Percentiles rank a stretch among this genome's conserved stretches.
These are phyloP conservation scores for Cryptomyrus ogoouensis DNA, from an alignment of 2,113 vertebrate species.

Conservation along the genomic window DNA sequence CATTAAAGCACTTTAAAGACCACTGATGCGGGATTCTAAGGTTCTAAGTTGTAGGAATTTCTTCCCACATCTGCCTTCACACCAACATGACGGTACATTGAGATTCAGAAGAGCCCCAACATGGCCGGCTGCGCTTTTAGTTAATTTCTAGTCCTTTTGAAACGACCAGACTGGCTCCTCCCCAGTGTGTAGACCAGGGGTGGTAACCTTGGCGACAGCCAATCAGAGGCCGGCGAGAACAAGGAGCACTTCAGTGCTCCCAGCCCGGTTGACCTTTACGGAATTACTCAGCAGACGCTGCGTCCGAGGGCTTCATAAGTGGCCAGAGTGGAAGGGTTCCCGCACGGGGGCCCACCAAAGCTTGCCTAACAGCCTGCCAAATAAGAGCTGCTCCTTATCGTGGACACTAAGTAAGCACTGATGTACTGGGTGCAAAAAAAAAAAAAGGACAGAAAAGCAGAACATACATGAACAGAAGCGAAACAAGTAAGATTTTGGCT, in stretches of 20 bases:
- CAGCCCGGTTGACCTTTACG: not conserved
- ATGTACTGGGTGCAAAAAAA: not conserved
- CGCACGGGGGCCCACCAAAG: not conserved
- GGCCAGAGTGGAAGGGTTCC: not conserved
- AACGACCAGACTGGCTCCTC: not conserved
- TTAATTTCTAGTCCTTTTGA: not conserved
- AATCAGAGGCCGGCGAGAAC: not conserved
- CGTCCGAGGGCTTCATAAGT: not conserved
- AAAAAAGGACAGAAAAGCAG: not conserved
- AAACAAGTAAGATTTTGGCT: not conserved
- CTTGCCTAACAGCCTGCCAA: not conserved
- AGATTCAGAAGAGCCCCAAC: not conserved
- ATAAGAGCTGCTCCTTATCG: not conserved
- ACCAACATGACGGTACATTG: not conserved
- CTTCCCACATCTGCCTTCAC: not conserved
- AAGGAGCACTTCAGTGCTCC: not conserved
- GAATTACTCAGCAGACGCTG: conserved; percentile 5
- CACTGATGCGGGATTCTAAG: not conserved
- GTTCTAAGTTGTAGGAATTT: not conserved
- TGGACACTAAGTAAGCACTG: not conserved
- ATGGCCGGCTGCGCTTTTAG: not conserved
- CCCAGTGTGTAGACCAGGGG: not conserved
- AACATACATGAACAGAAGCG: not conserved
- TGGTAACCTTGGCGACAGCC: conserved; percentile 13
- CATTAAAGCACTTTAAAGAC: not conserved